phyloP scores from a whole-genome alignment of 2,888 invertebrate species.

The Athrips mouffetella region DNA sequence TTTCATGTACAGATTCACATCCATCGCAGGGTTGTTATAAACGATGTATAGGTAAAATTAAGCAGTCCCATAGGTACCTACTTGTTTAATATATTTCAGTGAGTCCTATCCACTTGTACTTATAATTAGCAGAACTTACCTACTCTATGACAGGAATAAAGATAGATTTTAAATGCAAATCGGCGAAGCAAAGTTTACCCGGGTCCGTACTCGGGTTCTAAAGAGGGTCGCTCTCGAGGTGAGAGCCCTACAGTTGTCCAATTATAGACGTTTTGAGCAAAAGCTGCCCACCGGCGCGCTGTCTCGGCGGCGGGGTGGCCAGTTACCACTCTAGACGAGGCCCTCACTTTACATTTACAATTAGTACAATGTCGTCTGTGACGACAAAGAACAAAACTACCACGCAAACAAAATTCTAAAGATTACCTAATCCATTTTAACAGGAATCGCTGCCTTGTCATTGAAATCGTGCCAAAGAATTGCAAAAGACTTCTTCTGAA shows the following conservation, averaged over 20 bases:
- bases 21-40: too few species aligned
- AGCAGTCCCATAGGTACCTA: too few species aligned
- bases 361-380: slow-evolving; percentile 10
- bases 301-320: slow-evolving; percentile 16
- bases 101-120: too few species aligned
- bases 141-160: slow-evolving; percentile 1
- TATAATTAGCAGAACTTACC: not conserved
- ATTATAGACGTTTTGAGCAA: slow-evolving; percentile 63
- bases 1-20: too few species aligned
- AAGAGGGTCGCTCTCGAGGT: slow-evolving; percentile 64
- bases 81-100: too few species aligned
- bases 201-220: slow-evolving; percentile 46
- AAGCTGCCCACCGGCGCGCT: slow-evolving; percentile 40
- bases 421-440: slow-evolving; percentile 24
- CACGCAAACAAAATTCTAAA: not conserved
- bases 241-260: slow-evolving; percentile 62
- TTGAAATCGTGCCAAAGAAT: slow-evolving; percentile 36
- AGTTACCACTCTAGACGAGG: slow-evolving; percentile 36
- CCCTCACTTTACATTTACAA: slow-evolving; percentile 20
- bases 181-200: slow-evolving; percentile 44
- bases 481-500: slow-evolving; percentile 19
- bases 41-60: too few species aligned
- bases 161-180: slow-evolving; percentile 43
- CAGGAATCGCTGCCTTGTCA: slow-evolving; percentile 30
- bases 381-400: not conserved